Conservation (phyloP, 2,797 vertebrate genomes). For the Octomys mimax region DNA sequence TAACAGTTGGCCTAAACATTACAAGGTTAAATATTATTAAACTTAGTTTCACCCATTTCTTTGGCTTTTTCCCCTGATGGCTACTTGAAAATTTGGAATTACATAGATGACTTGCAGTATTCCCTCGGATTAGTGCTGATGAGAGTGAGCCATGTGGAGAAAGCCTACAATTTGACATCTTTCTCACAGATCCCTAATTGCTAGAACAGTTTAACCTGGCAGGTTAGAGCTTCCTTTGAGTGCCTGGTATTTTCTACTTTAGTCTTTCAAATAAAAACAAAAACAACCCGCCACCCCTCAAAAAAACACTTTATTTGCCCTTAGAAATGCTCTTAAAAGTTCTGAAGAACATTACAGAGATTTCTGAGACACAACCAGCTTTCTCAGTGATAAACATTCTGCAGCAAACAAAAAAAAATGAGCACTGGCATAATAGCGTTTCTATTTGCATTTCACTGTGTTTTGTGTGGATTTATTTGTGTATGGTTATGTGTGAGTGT, state of each 20-base stretch:
- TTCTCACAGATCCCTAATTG: slow-evolving; percentile 3
- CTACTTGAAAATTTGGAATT: neutral
- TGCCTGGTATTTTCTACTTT: neutral
- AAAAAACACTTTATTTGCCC: neutral
- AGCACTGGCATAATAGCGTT: neutral
- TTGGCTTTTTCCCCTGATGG: neutral
- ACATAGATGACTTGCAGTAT: neutral
- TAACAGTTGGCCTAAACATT: neutral
- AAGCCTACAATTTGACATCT: neutral
- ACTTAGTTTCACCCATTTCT: neutral
- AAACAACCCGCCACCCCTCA: no score
- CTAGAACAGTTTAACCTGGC: neutral
- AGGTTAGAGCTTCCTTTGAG: neutral
- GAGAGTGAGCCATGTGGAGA: neutral
- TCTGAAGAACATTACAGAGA: neutral
- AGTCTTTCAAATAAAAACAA: neutral
- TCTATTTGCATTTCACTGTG: neutral
- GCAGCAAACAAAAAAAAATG: neutral
- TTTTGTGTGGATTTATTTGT: neutral
- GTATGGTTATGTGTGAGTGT: neutral
- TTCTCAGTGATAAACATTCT: neutral
- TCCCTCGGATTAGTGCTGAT: neutral
- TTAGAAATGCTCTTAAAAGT: neutral
- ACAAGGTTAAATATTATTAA: slow-evolving; percentile 2
- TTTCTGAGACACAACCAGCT: neutral